Evolutionary conservation across 2,797 vertebrate genomes (phyloP).

Genomic region (Loris lydekkerianus): DNA sequence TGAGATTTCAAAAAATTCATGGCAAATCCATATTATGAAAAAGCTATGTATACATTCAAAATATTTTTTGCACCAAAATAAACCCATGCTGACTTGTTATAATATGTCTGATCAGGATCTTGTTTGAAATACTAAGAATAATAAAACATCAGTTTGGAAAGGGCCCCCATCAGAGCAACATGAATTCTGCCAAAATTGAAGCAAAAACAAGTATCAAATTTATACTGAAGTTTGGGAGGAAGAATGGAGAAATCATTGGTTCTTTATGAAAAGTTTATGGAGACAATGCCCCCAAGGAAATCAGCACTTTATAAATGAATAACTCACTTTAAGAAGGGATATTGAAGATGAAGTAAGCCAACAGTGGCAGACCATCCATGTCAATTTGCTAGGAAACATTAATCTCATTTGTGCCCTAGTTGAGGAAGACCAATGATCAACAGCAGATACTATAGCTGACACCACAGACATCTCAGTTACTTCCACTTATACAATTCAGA

Average conservation of each 20-base stretch:
- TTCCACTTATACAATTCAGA: background rate
- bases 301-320: background rate
- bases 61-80: background rate
- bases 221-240: background rate
- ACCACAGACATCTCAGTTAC: background rate
- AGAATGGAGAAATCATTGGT: background rate
- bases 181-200: background rate
- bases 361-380: background rate
- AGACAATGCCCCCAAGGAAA: background rate
- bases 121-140: background rate
- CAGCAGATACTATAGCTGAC: background rate
- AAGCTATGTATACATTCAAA: background rate
- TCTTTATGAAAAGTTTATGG: background rate
- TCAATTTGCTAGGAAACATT: background rate
- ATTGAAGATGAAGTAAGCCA: background rate
- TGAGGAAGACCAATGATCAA: background rate
- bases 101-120: background rate
- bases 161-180: background rate
- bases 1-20: background rate
- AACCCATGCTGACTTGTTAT: background rate
- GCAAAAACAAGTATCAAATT: background rate
- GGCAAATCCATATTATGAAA: background rate
- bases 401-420: background rate
- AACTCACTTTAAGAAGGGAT: background rate
- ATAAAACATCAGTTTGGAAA: background rate